Base-by-base conservation (phyloP, 2,888 invertebrate species). In the Drosophila mercatorum region DNA sequence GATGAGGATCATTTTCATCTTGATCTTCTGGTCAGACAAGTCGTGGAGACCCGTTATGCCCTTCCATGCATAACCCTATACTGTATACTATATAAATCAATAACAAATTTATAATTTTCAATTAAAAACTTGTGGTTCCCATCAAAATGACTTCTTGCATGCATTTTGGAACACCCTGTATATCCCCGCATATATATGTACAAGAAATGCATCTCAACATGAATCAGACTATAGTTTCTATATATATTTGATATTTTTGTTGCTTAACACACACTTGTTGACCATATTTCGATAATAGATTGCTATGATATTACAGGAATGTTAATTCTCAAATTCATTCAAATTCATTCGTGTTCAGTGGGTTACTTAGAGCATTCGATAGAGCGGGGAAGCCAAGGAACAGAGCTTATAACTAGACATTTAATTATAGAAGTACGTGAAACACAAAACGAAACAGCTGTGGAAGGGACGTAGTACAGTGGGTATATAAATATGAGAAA, bases 221-320 rank as follows among this genome's bases (percentile, higher is more conserved):
- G 36, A 58, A 12, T 58, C 58, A 26, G n/a, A 26, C 14, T 51
- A 51, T 62, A 36, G n/a, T 26, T n/a, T 0, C 26, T 56, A 28
- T 36, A 43, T 55, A 61, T 55, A 62, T 55, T 62, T 62, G 44
- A 22, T n/a, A 44, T 38, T 28, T 44, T 26, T 11, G 10, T 10
- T 12, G 34, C 55, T n/a, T 43, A 44, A 26, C 46, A 14, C 17
- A 14, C 17, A 14, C 40, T 12, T 34, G 34, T 44, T 44, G 26
- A 11, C 44, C 34, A 26, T 8, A 22, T 2, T 34, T 51, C 17
- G 5, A 58, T 57, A 12, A 28, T 14, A 22, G n/a, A 49, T 66
- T 12, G n/a, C 8, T 41, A 28, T 34, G 47, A 34, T 34, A 56
- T 58, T 51, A 26, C 26, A 28, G 59, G 59, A 69, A 68, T 68